These are phyloP conservation scores for Heterochromis multidens DNA, from an alignment of 2,113 vertebrate genomes.

Conservation along the genomic window DNA sequence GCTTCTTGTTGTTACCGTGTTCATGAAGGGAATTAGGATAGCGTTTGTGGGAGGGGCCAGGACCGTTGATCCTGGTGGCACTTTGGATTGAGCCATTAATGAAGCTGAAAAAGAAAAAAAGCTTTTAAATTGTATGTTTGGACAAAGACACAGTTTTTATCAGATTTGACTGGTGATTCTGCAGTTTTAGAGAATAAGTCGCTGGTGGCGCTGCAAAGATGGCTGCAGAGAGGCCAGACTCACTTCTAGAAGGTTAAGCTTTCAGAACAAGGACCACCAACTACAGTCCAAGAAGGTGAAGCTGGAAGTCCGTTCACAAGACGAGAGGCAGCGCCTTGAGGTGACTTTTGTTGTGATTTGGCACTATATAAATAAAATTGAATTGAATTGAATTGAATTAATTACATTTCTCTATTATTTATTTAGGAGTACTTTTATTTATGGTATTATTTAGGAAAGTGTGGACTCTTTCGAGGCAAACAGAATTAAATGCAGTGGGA, in stretches of 20 bases:
- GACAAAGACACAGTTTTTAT: no score
- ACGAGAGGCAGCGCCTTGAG: not conserved
- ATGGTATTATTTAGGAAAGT: not conserved
- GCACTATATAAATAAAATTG: no score
- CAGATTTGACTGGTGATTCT: not conserved
- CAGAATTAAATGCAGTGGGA: not conserved
- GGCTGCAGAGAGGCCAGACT: not conserved
- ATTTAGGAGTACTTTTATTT: not conserved
- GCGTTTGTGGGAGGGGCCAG: not conserved
- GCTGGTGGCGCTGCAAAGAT: not conserved
- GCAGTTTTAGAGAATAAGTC: not conserved
- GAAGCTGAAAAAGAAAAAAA: no score
- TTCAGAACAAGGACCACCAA: not conserved
- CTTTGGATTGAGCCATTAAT: not conserved
- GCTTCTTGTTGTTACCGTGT: no score
- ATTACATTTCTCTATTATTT: not conserved
- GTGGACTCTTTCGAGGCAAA: no score
- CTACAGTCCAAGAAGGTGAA: not conserved
- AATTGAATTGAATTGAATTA: no score
- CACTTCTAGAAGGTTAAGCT: not conserved
- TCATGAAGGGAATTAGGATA: no score
- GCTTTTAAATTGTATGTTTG: no score
- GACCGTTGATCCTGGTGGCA: not conserved
- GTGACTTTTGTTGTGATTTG: no score
- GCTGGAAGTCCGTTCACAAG: no score